These are phyloP conservation scores for Drosophila differens DNA, from an alignment of 2,888 invertebrate genomes.

Conservation along the genomic window DNA sequence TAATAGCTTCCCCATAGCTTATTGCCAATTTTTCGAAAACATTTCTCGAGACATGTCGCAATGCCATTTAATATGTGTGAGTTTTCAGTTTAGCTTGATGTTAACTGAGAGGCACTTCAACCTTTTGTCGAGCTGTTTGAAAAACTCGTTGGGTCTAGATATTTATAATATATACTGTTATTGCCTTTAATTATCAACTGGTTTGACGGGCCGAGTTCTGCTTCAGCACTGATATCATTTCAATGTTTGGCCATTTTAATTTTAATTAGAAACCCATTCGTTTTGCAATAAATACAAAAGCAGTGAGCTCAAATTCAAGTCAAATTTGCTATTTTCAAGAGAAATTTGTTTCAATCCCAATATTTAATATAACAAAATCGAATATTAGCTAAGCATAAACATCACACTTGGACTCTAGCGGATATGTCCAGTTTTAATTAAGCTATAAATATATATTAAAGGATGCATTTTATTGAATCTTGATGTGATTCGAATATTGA, in stretches of 20 bases:
- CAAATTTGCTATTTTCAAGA: not conserved
- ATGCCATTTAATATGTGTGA: constrained; percentile 2
- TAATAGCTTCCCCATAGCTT: constrained; percentile 20
- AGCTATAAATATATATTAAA: not conserved
- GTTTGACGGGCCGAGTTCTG: constrained; percentile 69
- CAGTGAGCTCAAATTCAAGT: not conserved
- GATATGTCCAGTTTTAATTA: not conserved
- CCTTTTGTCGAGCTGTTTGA: constrained; percentile 24
- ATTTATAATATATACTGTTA: constrained; percentile 46
- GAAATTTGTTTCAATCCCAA: not conserved
- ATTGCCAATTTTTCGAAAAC: constrained; percentile 19
- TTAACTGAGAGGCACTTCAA: constrained; percentile 10
- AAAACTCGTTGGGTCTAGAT: constrained; percentile 59
- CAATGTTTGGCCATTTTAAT: constrained; percentile 53
- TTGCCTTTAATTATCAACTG: constrained; percentile 69
- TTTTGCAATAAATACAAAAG: not conserved
- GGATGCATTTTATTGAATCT: not conserved
- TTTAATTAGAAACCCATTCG: constrained; percentile 32
- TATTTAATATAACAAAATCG: not conserved
- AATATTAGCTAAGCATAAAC: not conserved
- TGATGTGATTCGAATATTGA: not conserved
- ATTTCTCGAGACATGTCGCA: not conserved
- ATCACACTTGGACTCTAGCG: not conserved
- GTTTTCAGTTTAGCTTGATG: not conserved
- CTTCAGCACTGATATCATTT: constrained; percentile 45